Conservation (phyloP, 2,797 vertebrate genomes). For the Pelochelys cantorii region DNA sequence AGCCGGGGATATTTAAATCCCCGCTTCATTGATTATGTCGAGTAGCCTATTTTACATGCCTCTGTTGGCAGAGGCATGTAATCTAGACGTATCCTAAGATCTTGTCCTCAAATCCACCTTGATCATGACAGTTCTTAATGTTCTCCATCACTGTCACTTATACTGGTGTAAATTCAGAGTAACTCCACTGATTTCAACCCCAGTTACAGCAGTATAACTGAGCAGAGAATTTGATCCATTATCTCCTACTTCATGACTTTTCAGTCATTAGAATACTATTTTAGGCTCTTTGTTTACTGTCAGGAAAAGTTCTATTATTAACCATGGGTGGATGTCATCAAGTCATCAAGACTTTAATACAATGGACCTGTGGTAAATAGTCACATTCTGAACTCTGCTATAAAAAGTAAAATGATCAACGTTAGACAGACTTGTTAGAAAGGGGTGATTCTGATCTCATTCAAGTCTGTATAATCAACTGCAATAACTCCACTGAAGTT, state of each 20-base stretch:
- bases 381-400: neutral
- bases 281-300: neutral
- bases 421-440: neutral
- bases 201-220: neutral
- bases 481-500: neutral
- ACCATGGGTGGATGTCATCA: neutral
- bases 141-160: neutral
- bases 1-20: too few relatives aligned
- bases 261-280: neutral
- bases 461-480: too few relatives aligned
- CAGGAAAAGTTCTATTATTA: neutral
- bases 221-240: neutral
- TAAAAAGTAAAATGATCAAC: neutral
- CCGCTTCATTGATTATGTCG: too few relatives aligned
- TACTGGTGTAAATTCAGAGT: neutral
- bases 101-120: neutral
- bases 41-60: too few relatives aligned
- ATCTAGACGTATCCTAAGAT: too few relatives aligned
- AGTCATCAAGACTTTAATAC: neutral
- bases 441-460: neutral
- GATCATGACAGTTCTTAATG: neutral
- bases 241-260: neutral
- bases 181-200: neutral
- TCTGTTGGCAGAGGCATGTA: too few relatives aligned
- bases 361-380: neutral